A percentile compares a stretch with the other conserved stretches of the same genome.
phyloP scores from a whole-genome alignment of 2,888 invertebrate species.

The Myopa testacea region DNA sequence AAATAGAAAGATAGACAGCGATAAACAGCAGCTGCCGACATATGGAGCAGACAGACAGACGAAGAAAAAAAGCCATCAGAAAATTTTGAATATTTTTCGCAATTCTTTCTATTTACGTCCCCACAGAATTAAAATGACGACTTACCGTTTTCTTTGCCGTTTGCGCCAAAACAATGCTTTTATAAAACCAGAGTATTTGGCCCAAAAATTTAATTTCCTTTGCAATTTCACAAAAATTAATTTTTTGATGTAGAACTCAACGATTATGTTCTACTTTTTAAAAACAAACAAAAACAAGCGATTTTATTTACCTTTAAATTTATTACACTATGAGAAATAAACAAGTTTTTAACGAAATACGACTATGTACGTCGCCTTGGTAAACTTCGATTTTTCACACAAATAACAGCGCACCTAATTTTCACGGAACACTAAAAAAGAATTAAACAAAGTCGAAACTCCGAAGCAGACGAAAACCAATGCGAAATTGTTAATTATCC shows the following conservation, averaged over 20 bases:
- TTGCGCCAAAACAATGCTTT: constrained; percentile 13
- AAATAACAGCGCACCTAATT: constrained; percentile 33
- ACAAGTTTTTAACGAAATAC: constrained; percentile 19
- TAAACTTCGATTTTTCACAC: constrained; percentile 48
- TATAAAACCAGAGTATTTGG: background rate
- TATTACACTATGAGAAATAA: constrained; percentile 5
- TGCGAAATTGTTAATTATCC: constrained; percentile 7
- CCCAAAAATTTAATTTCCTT: background rate
- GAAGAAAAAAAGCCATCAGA: background rate
- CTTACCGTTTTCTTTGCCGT: constrained; percentile 38
- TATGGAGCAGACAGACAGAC: too few species aligned
- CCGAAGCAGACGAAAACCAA: constrained; percentile 14
- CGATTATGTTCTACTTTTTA: background rate
- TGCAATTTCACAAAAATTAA: background rate
- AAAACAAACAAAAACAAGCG: background rate
- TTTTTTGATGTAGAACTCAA: background rate
- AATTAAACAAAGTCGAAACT: constrained; percentile 26
- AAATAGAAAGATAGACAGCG: too few species aligned
- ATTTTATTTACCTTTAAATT: background rate
- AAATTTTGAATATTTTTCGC: background rate
- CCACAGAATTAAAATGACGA: constrained; percentile 19
- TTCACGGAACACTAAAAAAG: constrained; percentile 23
- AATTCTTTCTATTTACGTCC: background rate
- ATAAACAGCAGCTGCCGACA: too few species aligned
- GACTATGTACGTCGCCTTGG: constrained; percentile 21